These are phyloP conservation scores for Strix uralensis DNA, from an alignment of 2,113 vertebrate genomes.

Conservation along the genomic window DNA sequence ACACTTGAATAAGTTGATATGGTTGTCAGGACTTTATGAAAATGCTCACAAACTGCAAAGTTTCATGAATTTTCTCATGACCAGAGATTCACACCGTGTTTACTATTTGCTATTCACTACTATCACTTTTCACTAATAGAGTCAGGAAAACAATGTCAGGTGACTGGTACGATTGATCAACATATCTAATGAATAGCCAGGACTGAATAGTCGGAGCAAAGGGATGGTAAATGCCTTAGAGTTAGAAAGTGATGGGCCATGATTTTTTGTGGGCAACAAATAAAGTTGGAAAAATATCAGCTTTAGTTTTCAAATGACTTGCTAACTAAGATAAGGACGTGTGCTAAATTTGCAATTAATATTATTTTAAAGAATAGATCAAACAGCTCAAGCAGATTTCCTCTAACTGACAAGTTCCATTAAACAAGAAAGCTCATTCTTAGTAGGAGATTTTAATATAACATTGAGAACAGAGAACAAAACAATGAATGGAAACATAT, in stretches of 20 bases:
- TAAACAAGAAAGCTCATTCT: conserved; percentile 65
- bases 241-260: neutral
- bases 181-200: conserved; percentile 7
- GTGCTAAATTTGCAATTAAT: conserved; percentile 59
- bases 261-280: neutral
- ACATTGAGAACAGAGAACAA: conserved; percentile 62
- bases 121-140: neutral
- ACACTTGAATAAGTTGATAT: neutral
- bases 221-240: neutral
- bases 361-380: conserved; percentile 67
- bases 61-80: conserved; percentile 13
- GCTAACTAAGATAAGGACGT: neutral
- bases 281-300: neutral
- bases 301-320: conserved; percentile 1
- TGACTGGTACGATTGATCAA: neutral
- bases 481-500: conserved; percentile 71
- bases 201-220: neutral
- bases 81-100: neutral
- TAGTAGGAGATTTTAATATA: conserved; percentile 63
- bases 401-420: conserved; percentile 62
- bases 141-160: conserved; percentile 36
- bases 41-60: neutral
- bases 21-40: neutral
- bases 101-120: conserved; percentile 6
- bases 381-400: conserved; percentile 64